Base-by-base conservation (phyloP, 2,888 invertebrate species). In the Oscheius sp. region DNA sequence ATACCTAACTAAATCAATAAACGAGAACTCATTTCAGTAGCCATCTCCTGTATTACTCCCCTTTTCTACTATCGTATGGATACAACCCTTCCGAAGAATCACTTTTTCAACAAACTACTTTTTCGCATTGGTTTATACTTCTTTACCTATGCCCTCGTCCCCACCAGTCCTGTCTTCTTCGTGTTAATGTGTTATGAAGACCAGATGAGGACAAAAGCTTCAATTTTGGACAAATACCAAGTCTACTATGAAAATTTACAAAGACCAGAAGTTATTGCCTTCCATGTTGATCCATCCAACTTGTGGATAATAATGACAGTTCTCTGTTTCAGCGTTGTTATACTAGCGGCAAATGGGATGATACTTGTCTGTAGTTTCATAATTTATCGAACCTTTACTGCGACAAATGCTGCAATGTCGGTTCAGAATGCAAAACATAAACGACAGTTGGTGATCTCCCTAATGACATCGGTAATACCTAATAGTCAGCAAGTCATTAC, bases 41-140 rank as follows among this genome's bases (percentile, higher is more conserved):
- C 41, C 12, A 20, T 41, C 41, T 41, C 41, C 5, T 14, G 14
- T 20, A 3, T 12, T 20, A 17, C 20, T 20, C 47, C 47, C 2
- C 12, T 47, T 24, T 47, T 47, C 22, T 47, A 47, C 12, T 47
- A 47, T 22, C 47, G 47, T 2, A 47, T 47, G 47, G 47, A 47
- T 22, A 24, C 24, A 6, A 14, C 24, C 4, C 47, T 47, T 47
- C 47, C 47, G 3, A 14, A 6, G 12, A 24, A 20, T 20, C 47
- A 47, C 22, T 47, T 47, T 22, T 22, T 47, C 3, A 47, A 47
- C 24, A 47, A 22, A 24, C 20, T 24, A 22, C 14, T 47, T 17
- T 20, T 47, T 20, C 47, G 47, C 12, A 24, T 24, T 22, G 3
- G 12, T 47, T 5, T 22, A 2, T 47, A 47, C 12, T 4, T 20